Conservation (phyloP, 1,140 invertebrate genomes). For the Drosophila bocqueti region DNA sequence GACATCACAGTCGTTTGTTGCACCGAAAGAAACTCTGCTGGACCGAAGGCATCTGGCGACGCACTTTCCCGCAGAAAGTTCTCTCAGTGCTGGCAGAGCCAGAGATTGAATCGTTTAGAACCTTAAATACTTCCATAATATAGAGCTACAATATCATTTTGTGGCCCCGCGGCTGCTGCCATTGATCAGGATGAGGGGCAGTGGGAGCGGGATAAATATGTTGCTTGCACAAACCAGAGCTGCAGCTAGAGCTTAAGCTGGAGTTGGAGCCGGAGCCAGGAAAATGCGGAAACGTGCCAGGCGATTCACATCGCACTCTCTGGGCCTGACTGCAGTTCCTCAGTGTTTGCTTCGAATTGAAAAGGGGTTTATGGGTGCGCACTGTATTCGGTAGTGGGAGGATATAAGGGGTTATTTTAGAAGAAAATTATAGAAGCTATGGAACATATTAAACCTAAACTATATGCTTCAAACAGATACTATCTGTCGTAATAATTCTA, state of each 20-base stretch:
- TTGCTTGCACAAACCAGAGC: slow-evolving; percentile 21
- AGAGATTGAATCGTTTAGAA: slow-evolving; percentile 76
- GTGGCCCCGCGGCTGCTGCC: slow-evolving; percentile 68
- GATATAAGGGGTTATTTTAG: not conserved
- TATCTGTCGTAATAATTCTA: not conserved
- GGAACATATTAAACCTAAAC: not conserved
- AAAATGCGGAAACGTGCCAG: slow-evolving; percentile 76
- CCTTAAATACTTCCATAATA: slow-evolving; percentile 70
- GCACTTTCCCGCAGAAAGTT: not conserved
- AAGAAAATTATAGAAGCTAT: not conserved
- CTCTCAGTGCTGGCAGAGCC: slow-evolving; percentile 42
- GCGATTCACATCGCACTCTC: slow-evolving; percentile 52
- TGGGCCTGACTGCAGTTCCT: slow-evolving; percentile 32
- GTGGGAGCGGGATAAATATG: slow-evolving; percentile 5
- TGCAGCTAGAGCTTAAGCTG: not conserved
- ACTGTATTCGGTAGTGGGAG: not conserved
- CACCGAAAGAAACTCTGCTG: slow-evolving; percentile 16
- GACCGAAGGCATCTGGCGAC: not conserved
- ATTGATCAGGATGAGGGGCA: slow-evolving; percentile 60
- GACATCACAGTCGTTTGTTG: slow-evolving; percentile 52
- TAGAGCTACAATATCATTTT: slow-evolving; percentile 75
- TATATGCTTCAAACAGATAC: not conserved
- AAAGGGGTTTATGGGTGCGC: slow-evolving; percentile 30
- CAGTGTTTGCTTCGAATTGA: slow-evolving; percentile 54
- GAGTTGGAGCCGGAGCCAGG: slow-evolving; percentile 2